These are phyloP conservation scores for Rhorus exstirpatorius DNA, from an alignment of 2,888 invertebrate species.

Conservation along the genomic window DNA sequence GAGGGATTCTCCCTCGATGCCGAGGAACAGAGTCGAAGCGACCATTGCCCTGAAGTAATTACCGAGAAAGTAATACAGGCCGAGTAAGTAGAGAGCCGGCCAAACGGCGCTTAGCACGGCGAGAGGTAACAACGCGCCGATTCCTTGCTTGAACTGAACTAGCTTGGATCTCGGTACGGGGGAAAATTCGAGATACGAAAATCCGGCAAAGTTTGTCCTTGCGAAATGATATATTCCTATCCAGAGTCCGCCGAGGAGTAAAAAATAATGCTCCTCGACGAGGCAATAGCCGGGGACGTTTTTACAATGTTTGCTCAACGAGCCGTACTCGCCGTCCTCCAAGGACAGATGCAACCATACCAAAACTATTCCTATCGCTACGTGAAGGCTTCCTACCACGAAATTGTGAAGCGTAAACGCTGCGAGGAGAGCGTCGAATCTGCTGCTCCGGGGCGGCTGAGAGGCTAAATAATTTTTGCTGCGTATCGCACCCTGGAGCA, in stretches of 20 bases:
- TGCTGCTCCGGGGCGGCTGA: conserved; percentile 89
- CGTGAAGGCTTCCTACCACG: conserved; percentile 88
- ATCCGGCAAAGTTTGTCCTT: conserved; percentile 87
- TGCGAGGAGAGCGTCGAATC: conserved; percentile 89
- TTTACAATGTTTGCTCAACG: conserved; percentile 86
- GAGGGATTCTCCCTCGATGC: conserved; percentile 87
- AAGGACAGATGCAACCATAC: conserved; percentile 91
- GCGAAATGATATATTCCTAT: conserved; percentile 89
- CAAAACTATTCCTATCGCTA: conserved; percentile 89
- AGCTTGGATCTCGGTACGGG: conserved; percentile 91
- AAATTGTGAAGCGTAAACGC: conserved; percentile 89
- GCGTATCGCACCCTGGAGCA: conserved; percentile 91
- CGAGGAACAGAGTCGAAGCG: conserved; percentile 87
- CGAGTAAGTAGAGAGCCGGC: conserved; percentile 89
- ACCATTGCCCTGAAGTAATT: conserved; percentile 87
- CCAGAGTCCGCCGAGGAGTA: conserved; percentile 89
- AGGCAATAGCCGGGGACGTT: conserved; percentile 87
- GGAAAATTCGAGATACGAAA: conserved; percentile 89
- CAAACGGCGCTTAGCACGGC: conserved; percentile 88
- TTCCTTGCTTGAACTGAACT: conserved; percentile 89
- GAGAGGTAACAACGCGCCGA: conserved; percentile 88
- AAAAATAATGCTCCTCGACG: conserved; percentile 90
- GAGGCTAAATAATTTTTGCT: conserved; percentile 90
- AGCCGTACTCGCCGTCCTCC: conserved; percentile 88
- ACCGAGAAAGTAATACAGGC: conserved; percentile 89